A percentile compares a stretch with the other conserved stretches of the same genome.
These are phyloP conservation scores for Eristalinus aeneus DNA, from an alignment of 2,888 invertebrate genomes.

Conservation along the genomic window DNA sequence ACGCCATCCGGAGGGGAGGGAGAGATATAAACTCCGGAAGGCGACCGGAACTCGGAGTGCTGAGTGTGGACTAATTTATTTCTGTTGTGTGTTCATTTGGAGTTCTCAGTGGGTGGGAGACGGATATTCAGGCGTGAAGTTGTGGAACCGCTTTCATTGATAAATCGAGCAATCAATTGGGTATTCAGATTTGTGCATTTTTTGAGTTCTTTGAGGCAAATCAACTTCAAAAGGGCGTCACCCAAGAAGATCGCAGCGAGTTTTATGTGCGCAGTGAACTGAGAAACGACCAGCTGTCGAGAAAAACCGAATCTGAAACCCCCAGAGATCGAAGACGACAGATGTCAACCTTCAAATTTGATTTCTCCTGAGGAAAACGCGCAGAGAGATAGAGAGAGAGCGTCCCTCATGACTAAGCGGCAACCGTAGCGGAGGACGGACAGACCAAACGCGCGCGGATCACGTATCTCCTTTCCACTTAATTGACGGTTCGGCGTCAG, in stretches of 20 bases:
- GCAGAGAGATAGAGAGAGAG: too few species aligned
- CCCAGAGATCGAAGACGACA: not conserved
- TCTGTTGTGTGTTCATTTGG: not conserved
- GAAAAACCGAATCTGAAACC: not conserved
- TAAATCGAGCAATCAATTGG: not conserved
- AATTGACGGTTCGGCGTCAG: not conserved
- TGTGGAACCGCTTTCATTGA: constrained; percentile 22
- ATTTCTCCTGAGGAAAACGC: not conserved
- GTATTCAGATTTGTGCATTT: not conserved
- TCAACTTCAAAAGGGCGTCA: not conserved
- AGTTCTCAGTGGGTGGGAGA: not conserved
- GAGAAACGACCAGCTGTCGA: not conserved
- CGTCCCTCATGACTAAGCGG: not conserved
- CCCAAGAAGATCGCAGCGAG: too few species aligned
- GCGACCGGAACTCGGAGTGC: constrained; percentile 52
- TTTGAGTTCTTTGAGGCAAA: not conserved
- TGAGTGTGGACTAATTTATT: constrained; percentile 48
- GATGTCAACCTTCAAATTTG: not conserved
- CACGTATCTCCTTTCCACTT: not conserved
- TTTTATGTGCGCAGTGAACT: not conserved
- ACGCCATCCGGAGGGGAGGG: not conserved
- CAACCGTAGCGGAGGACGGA: not conserved
- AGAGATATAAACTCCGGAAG: constrained; percentile 37
- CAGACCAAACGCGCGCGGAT: not conserved
- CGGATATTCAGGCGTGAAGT: not conserved